Conservation (phyloP, 2,888 invertebrate genomes). For the Synergus japonicus region DNA sequence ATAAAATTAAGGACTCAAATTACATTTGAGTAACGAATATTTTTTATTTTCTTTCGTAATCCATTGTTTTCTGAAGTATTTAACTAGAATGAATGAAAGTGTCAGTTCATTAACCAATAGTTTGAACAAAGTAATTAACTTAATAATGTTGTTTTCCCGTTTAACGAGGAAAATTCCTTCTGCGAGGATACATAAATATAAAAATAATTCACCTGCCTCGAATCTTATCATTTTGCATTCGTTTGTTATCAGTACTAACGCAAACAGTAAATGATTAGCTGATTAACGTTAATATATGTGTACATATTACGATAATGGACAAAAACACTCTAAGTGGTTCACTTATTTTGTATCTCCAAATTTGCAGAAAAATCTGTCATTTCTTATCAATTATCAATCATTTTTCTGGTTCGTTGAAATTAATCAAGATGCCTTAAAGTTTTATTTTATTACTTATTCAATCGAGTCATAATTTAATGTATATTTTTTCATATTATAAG, state of each 20-base stretch:
- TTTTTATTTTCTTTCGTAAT: not conserved
- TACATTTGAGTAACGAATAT: too few species aligned
- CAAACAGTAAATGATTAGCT: not conserved
- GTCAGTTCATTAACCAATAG: not conserved
- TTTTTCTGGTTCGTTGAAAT: too few species aligned
- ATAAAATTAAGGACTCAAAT: too few species aligned
- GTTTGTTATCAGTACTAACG: not conserved
- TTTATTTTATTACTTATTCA: not conserved
- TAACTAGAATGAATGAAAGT: not conserved
- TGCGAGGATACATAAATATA: not conserved
- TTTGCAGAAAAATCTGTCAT: too few species aligned
- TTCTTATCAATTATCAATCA: too few species aligned
- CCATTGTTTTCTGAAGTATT: not conserved
- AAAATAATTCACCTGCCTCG: slow-evolving; percentile 3
- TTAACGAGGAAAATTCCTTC: slow-evolving; percentile 30
- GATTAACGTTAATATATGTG: too few species aligned
- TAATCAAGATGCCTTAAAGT: too few species aligned
- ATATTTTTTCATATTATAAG: too few species aligned
- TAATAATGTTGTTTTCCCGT: slow-evolving; percentile 22
- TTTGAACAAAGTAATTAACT: not conserved
- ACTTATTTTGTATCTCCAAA: too few species aligned
- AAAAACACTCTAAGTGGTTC: too few species aligned
- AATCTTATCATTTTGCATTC: slow-evolving; percentile 1
- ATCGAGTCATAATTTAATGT: too few species aligned
- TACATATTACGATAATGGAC: too few species aligned